Conservation (phyloP, 2,797 vertebrate species). For the Cygnus olor region DNA sequence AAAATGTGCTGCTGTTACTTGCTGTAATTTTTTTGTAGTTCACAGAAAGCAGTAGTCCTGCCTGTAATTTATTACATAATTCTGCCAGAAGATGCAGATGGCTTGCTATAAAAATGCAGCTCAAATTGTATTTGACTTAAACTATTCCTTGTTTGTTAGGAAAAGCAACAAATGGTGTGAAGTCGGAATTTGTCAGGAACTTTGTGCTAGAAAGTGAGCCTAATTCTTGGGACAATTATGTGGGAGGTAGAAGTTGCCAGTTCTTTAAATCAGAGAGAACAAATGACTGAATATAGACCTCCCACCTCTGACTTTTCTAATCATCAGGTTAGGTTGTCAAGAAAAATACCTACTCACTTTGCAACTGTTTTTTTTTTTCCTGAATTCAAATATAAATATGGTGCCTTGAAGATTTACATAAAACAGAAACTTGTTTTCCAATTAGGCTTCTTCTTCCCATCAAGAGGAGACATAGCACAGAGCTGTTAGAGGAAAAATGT, state of each 20-base stretch:
- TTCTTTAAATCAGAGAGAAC: not conserved
- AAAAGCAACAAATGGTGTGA: not conserved
- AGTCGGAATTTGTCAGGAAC: not conserved
- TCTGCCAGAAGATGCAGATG: constrained; percentile 32
- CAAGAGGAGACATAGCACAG: not conserved
- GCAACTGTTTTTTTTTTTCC: not conserved
- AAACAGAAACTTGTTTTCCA: not conserved
- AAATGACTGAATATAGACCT: not conserved
- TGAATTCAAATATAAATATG: not conserved
- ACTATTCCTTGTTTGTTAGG: not conserved
- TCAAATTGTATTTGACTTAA: constrained; percentile 23
- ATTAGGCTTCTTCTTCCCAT: not conserved
- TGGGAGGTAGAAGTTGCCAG: not conserved
- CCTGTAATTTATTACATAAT: not conserved
- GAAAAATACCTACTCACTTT: not conserved
- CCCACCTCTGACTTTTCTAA: not conserved
- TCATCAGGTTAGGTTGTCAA: not conserved
- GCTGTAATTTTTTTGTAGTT: constrained; percentile 1
- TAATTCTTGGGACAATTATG: not conserved
- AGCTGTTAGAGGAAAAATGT: not conserved
- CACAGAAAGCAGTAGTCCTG: not conserved
- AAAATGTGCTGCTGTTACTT: not conserved
- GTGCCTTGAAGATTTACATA: not conserved
- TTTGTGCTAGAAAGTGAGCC: not conserved
- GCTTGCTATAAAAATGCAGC: constrained; percentile 19